Conservation (phyloP, 2,888 invertebrate genomes). For the Ctena decussata region DNA sequence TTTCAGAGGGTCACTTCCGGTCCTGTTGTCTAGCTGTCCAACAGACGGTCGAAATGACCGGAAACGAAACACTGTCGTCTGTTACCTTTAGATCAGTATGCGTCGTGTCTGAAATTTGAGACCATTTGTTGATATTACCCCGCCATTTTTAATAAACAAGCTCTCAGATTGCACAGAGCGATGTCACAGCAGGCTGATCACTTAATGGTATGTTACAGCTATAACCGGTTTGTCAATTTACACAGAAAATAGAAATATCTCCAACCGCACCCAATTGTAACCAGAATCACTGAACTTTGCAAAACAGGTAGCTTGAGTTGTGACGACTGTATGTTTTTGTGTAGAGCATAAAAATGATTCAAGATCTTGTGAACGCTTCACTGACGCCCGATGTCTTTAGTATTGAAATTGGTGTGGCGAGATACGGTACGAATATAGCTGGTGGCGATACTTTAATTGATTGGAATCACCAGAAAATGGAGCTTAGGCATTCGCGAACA, state of each 20-base stretch:
- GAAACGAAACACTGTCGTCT: neutral
- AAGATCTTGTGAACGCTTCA: neutral
- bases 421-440: neutral
- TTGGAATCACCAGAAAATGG: too few relatives aligned
- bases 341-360: neutral
- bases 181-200: neutral
- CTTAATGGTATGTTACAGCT: neutral
- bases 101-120: neutral
- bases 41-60: neutral
- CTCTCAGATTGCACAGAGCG: neutral
- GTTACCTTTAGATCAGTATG: neutral
- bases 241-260: neutral
- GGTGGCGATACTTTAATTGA: neutral
- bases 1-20: neutral
- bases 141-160: neutral
- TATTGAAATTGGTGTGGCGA: constrained; percentile 1
- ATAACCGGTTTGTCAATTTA: constrained; percentile 7
- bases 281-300: neutral
- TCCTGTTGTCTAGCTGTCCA: too few relatives aligned
- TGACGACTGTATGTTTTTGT: neutral
- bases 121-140: neutral
- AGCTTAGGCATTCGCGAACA: too few relatives aligned
- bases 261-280: neutral
- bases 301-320: too few relatives aligned
- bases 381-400: neutral